Evolutionary conservation across 2,888 invertebrate genomes (phyloP).

Genomic region (Ornithoptera alexandrae): DNA sequence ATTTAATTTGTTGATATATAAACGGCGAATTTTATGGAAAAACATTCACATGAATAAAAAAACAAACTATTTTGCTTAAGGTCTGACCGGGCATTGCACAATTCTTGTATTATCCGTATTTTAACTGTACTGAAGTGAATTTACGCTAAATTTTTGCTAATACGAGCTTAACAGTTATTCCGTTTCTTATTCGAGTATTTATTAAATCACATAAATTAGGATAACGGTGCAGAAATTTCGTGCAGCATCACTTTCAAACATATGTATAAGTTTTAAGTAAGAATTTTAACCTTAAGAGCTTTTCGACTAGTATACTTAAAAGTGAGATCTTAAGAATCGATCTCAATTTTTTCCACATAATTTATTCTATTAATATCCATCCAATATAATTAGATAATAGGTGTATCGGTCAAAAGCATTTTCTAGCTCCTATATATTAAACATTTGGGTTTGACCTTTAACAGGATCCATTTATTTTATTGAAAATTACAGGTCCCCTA

Average conservation of each 20-base stretch:
- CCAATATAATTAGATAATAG: slow-evolving; percentile 78
- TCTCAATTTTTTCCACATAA: slow-evolving; percentile 71
- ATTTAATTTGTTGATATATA: not conserved
- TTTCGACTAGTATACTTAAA: slow-evolving; percentile 75
- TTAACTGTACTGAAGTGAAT: slow-evolving; percentile 11
- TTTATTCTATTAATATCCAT: slow-evolving; percentile 76
- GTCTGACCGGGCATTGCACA: not conserved
- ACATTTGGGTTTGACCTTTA: slow-evolving; percentile 48
- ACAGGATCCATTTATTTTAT: not conserved
- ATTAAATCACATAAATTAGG: slow-evolving; percentile 56
- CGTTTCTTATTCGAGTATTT: slow-evolving; percentile 47
- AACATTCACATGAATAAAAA: slow-evolving; percentile 1
- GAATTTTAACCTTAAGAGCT: slow-evolving; percentile 73
- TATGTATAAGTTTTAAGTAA: slow-evolving; percentile 56
- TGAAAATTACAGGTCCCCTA: not conserved
- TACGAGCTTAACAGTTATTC: slow-evolving; percentile 60
- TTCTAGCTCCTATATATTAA: slow-evolving; percentile 66
- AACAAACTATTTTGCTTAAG: slow-evolving; percentile 7
- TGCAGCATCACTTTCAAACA: slow-evolving; percentile 60
- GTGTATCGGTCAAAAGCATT: slow-evolving; percentile 61
- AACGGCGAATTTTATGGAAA: not conserved
- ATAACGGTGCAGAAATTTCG: slow-evolving; percentile 51
- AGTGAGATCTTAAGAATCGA: slow-evolving; percentile 74
- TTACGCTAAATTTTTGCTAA: slow-evolving; percentile 46
- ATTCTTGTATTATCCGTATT: not conserved